phyloP scores from a whole-genome alignment of 2,888 invertebrate species.

The Heliconius hortense region DNA sequence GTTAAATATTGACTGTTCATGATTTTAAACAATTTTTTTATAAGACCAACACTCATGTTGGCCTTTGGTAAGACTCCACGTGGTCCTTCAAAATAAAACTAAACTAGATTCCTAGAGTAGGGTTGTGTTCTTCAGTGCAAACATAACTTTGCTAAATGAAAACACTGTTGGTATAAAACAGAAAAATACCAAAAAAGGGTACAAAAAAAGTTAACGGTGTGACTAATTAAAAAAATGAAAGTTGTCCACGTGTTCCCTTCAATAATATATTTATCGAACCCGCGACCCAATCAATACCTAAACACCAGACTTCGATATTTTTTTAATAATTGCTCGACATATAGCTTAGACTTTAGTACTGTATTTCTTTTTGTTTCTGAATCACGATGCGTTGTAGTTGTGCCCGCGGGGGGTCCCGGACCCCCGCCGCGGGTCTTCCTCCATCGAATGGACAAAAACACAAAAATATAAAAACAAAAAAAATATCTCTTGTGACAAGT shows the following conservation, averaged over 20 bases:
- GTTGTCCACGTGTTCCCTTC: no score
- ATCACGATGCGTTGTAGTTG: constrained; percentile 79
- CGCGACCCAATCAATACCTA: neutral
- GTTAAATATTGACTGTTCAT: no score
- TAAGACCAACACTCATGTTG: neutral
- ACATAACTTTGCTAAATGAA: no score
- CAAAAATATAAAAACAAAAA: constrained; percentile 75
- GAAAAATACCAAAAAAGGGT: neutral
- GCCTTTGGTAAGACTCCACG: neutral
- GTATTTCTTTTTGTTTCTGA: constrained; percentile 78
- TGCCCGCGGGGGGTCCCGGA: constrained; percentile 74
- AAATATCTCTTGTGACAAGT: constrained; percentile 80
- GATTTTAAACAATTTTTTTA: no score
- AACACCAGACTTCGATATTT: neutral
- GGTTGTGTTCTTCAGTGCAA: no score
- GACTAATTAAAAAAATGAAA: no score
- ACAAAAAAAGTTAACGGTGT: no score
- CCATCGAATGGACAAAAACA: constrained; percentile 78
- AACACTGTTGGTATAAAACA: no score
- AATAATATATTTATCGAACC: neutral
- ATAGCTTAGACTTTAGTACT: constrained; percentile 35
- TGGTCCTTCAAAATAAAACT: no score
- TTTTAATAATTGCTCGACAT: constrained; percentile 27
- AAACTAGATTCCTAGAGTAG: no score
- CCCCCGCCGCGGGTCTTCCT: constrained; percentile 80